Evolutionary conservation across 2,113 vertebrate species (phyloP), one percentile per base, ranked within the genome.

Genomic region (Phyllopteryx taeniolatus): DNA sequence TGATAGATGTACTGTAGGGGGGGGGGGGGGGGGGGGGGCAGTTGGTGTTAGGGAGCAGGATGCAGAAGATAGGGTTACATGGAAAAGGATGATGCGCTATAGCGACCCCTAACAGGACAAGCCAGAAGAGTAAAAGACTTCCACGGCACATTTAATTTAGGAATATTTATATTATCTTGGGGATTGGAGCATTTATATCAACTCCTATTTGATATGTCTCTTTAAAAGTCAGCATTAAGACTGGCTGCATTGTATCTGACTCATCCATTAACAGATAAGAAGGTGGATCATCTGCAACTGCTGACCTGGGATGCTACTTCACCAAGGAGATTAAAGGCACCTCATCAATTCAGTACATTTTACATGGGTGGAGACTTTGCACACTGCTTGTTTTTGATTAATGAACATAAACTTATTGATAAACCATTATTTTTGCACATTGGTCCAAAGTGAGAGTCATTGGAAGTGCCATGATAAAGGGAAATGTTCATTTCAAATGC

Each of bases 261-360:
- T 79, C 70, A 78, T 84, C 79, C 83, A 88, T 87, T 86, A 86
- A 83, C 75, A 85, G 91, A 91, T 92, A 89, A 89, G 84, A 76
- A 76, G 67, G 71, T 39, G 27, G 20, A 65, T 76, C 27, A 60
- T 80, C 64, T 54, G 53, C 53, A 8, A 1, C 46, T 15, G 60
- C 57, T 47, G 57, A 68, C n/a, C 59, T 46, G 65, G 47, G 71
- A 77, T 17, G 68, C 62, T 39, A 66, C n/a, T 72, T 70, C 69
- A 46, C 65, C 2, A 57, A 20, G 39, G 10, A 70, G 51, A 53
- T 53, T 53, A 19, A 53, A 53, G 51, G 17, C 51, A 9, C 53
- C 53, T 59, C 56, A 60, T 60, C 27, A 60, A 60, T 60, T 12
- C 57, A n/a, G n/a, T 27, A 17, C 49, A 19, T 19, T 54, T 54